phyloP scores from a whole-genome alignment of 2,888 invertebrate species.

The Nomada ferruginata region DNA sequence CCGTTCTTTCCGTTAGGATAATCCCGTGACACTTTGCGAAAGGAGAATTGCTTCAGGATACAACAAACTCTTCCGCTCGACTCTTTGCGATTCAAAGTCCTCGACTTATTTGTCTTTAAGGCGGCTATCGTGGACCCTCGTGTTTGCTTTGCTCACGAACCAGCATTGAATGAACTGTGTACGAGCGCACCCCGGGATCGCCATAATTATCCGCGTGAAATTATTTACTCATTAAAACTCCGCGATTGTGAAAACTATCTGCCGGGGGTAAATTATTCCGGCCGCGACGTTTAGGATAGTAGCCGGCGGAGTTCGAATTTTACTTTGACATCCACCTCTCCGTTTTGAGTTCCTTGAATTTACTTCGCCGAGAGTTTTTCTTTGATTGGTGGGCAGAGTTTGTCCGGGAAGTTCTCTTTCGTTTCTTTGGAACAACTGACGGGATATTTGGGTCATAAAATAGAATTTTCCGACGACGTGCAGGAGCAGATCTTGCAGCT shows the following conservation, averaged over 20 bases:
- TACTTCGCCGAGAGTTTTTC: neutral
- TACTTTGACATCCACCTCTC: neutral
- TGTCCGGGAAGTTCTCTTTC: no score
- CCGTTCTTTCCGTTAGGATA: constrained; percentile 4
- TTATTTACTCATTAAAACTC: constrained; percentile 46
- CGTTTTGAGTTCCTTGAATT: neutral
- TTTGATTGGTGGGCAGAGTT: no score
- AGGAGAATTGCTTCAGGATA: constrained; percentile 3
- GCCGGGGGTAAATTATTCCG: constrained; percentile 15
- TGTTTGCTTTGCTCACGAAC: constrained; percentile 7
- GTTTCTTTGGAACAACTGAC: no score
- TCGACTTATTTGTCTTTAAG: constrained; percentile 33
- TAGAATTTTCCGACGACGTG: no score
- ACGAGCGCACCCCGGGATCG: neutral
- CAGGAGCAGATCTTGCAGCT: no score
- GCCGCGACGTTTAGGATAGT: neutral
- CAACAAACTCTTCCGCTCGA: constrained; percentile 17
- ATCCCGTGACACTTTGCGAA: constrained; percentile 10
- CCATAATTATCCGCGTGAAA: constrained; percentile 31
- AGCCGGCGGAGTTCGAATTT: neutral
- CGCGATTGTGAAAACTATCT: neutral
- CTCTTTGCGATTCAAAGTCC: constrained; percentile 1
- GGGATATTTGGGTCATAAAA: no score
- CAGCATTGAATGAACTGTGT: neutral
- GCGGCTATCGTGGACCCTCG: neutral